Conservation (phyloP, 1,140 invertebrate genomes). For the Cryptotermes secundus region DNA sequence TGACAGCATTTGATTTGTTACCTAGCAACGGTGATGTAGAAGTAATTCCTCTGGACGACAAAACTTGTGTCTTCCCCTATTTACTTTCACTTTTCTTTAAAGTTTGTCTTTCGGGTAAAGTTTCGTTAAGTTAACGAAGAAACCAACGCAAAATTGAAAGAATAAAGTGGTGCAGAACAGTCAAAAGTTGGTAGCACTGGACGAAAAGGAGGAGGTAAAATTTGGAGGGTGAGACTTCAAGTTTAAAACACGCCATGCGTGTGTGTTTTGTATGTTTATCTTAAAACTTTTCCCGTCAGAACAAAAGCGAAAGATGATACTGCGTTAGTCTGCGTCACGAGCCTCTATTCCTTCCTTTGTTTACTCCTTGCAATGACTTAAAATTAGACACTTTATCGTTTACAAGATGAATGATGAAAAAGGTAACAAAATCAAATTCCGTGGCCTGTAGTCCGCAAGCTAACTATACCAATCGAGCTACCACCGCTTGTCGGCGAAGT, state of each 20-base stretch:
- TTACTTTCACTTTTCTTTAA: neutral
- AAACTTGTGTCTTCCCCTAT: neutral
- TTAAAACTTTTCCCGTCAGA: conserved; percentile 9
- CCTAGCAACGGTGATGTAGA: neutral
- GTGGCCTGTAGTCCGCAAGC: too few species aligned
- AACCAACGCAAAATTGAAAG: neutral
- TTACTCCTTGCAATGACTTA: neutral
- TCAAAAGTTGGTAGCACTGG: neutral
- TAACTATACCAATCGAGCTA: too few species aligned
- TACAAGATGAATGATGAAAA: neutral
- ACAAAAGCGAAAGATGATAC: neutral
- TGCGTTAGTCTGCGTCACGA: too few species aligned
- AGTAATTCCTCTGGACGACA: neutral
- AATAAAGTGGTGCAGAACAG: neutral
- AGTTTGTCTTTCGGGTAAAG: neutral
- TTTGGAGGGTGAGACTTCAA: too few species aligned
- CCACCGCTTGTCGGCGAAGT: too few species aligned
- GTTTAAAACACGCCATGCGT: neutral
- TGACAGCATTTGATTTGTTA: neutral
- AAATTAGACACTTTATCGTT: neutral
- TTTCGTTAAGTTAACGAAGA: neutral
- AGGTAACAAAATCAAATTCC: too few species aligned
- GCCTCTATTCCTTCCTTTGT: too few species aligned
- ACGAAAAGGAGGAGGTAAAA: neutral
- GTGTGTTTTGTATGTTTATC: neutral